Conservation (phyloP, 2,797 vertebrate genomes). For the Trachops cirrhosus region DNA sequence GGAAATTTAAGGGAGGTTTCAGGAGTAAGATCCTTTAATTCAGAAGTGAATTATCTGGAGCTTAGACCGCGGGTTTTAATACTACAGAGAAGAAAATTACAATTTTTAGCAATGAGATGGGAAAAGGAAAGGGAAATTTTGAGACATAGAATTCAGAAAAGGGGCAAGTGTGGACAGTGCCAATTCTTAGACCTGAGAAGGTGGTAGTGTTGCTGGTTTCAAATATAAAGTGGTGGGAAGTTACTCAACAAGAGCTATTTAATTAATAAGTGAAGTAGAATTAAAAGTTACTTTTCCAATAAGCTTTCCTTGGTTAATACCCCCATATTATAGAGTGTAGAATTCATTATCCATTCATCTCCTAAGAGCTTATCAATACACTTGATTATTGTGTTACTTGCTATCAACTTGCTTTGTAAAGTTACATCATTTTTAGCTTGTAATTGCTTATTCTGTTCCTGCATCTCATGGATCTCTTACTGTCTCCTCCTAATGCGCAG, state of each 20-base stretch:
- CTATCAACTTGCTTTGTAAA: not conserved
- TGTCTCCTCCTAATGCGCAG: not conserved
- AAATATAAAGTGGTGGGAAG: not conserved
- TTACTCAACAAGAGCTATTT: not conserved
- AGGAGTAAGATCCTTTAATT: not conserved
- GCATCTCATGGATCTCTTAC: not conserved
- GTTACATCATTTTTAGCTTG: not conserved
- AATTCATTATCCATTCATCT: not conserved
- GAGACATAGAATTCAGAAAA: not conserved
- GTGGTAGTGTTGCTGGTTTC: not conserved
- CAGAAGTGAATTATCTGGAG: not conserved
- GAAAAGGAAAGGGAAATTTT: not conserved
- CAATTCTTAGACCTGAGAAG: not conserved
- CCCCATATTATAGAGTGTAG: not conserved
- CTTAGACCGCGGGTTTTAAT: not conserved
- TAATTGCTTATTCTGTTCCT: not conserved
- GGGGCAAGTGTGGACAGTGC: not conserved
- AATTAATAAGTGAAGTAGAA: slow-evolving; percentile 17
- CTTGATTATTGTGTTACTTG: not conserved
- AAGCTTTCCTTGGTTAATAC: not conserved
- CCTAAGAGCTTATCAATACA: not conserved
- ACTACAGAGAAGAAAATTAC: not conserved
- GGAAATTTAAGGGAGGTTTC: not conserved
- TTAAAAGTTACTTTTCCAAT: slow-evolving; percentile 7
- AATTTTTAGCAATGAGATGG: not conserved